Conservation (phyloP, 2,888 invertebrate species). For the Lasioglossum vierecki region DNA sequence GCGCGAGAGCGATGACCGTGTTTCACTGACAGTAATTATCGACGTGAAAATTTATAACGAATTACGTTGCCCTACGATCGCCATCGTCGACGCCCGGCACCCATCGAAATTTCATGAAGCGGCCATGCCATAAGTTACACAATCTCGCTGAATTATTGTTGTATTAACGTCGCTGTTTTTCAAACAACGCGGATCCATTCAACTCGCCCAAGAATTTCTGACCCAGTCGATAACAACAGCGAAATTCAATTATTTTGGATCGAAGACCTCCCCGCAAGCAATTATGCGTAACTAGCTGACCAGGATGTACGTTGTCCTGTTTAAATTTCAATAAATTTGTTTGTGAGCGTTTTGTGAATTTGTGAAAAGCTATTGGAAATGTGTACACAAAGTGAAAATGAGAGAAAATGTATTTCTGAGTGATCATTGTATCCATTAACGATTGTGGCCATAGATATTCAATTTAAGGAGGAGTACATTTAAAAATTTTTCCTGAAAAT, state of each 20-base stretch:
- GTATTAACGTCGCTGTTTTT: neutral
- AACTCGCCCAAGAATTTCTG: neutral
- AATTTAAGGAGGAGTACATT: no score
- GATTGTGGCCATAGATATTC: no score
- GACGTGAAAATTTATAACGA: constrained; percentile 12
- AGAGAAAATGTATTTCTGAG: no score
- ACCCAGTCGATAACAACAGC: neutral
- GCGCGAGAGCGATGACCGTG: neutral
- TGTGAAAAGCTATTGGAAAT: no score
- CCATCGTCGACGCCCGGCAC: neutral
- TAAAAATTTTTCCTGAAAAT: no score
- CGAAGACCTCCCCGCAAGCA: neutral
- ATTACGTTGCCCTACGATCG: neutral
- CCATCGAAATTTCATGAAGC: constrained; percentile 1
- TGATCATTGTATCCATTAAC: no score
- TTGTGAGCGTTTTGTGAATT: no score
- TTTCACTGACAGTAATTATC: neutral
- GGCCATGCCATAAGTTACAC: neutral
- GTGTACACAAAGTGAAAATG: no score
- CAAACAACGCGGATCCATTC: neutral
- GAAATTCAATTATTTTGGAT: neutral
- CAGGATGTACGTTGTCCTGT: no score
- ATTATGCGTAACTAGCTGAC: neutral
- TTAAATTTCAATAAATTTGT: no score
- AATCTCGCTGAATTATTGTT: neutral